A percentile compares a stretch with the other conserved stretches of the same genome.
These are phyloP conservation scores for Chanos chanos DNA, from an alignment of 2,797 vertebrate species.

Conservation along the genomic window DNA sequence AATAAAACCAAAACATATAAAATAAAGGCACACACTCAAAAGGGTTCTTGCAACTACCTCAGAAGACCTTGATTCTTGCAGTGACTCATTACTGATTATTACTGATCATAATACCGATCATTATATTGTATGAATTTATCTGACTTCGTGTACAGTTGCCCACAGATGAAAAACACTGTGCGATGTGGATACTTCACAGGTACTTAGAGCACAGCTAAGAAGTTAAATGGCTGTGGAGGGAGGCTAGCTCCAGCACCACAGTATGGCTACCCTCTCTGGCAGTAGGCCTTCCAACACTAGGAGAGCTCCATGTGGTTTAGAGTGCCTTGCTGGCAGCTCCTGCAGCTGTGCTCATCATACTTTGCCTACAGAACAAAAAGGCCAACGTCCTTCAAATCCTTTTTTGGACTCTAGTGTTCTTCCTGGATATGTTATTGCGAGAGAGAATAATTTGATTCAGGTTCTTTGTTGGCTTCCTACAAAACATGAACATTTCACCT, in stretches of 20 bases:
- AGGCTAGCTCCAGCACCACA: neutral
- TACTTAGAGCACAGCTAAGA: neutral
- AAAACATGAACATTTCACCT: constrained; percentile 22
- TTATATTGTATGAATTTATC: too few species aligned
- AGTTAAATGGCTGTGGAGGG: neutral
- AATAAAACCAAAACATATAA: too few species aligned
- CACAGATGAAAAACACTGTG: too few species aligned
- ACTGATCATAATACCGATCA: too few species aligned
- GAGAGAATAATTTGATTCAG: neutral
- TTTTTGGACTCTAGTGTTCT: neutral
- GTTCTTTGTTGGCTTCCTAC: constrained; percentile 4
- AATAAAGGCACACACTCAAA: too few species aligned
- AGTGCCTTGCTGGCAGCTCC: neutral
- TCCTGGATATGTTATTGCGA: neutral
- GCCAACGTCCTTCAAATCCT: neutral
- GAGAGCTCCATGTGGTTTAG: neutral
- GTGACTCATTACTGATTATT: too few species aligned
- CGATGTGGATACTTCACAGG: too few species aligned
- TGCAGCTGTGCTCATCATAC: neutral
- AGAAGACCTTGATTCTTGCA: too few species aligned
- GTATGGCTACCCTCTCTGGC: neutral
- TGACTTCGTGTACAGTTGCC: too few species aligned
- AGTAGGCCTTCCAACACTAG: neutral
- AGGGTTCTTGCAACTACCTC: too few species aligned
- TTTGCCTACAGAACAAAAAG: neutral